Percentiles rank a stretch among this genome's conserved stretches.
These are phyloP conservation scores for Tautogolabrus adspersus DNA, from an alignment of 2,113 vertebrate genomes.

Conservation along the genomic window DNA sequence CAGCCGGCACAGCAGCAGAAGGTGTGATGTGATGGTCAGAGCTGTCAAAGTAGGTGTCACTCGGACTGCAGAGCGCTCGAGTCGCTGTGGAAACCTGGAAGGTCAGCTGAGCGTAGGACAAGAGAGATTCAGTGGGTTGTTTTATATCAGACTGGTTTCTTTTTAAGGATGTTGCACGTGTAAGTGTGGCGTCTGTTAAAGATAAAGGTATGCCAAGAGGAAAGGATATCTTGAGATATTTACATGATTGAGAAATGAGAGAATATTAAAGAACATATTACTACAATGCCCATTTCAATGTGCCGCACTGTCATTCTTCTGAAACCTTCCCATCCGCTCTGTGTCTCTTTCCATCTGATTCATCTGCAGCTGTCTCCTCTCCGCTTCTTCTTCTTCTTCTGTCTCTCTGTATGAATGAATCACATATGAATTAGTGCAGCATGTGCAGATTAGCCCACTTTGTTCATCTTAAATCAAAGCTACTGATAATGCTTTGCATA, in stretches of 20 bases:
- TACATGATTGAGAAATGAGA: neutral
- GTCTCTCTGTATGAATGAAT: conserved; percentile 39
- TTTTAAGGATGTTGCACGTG: neutral
- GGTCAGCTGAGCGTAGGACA: conserved; percentile 63
- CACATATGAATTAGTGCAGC: conserved; percentile 42
- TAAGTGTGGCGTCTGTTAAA: neutral
- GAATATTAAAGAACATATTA: conserved; percentile 41
- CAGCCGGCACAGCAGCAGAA: conserved; percentile 50
- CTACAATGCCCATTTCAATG: conserved; percentile 79
- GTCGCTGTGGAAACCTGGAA: conserved; percentile 38
- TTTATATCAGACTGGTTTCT: neutral
- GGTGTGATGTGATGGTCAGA: conserved; percentile 69
- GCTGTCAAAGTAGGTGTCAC: conserved; percentile 68
- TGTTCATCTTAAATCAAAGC: conserved; percentile 47
- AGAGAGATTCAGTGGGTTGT: conserved; percentile 30
- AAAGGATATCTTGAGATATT: rapidly evolving
- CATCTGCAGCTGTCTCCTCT: conserved; percentile 31
- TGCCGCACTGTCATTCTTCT: conserved; percentile 31
- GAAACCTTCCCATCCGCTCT: conserved; percentile 15
- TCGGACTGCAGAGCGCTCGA: conserved; percentile 52
- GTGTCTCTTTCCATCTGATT: conserved; percentile 29
- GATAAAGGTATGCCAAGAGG: neutral
- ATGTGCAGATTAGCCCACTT: conserved; percentile 60
- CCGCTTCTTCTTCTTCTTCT: conserved; percentile 5
- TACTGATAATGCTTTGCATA: conserved; percentile 62